Conservation (phyloP, 2,113 vertebrate genomes). For the Hemibagrus wyckioides region DNA sequence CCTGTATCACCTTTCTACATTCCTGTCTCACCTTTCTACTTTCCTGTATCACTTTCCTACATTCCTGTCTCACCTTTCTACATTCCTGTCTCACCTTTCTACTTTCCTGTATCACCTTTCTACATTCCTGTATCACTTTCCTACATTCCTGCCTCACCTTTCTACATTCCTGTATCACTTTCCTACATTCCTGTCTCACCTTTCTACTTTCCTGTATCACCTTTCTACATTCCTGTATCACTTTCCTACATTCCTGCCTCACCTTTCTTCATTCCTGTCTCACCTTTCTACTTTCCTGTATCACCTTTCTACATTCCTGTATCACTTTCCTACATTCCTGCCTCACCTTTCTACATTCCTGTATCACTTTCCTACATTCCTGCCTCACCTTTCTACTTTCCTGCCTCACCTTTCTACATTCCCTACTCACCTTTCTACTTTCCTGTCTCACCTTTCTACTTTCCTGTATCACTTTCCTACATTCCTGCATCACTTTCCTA, state of each 20-base stretch:
- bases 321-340: background rate
- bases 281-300: background rate
- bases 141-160: background rate
- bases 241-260: too few relatives aligned
- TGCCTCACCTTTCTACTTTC: too few relatives aligned
- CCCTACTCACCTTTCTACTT: background rate
- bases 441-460: background rate
- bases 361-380: background rate
- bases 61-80: background rate
- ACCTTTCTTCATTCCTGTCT: background rate
- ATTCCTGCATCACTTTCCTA: background rate
- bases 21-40: background rate
- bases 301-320: background rate
- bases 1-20: too few relatives aligned
- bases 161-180: too few relatives aligned
- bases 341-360: background rate
- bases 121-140: background rate
- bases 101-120: background rate
- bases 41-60: background rate
- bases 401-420: background rate
- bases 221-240: too few relatives aligned
- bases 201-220: too few relatives aligned
- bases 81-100: background rate
- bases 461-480: background rate
- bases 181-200: too few relatives aligned